phyloP scores from a whole-genome alignment of 1,140 invertebrate species.

The Drusus annulatus region DNA sequence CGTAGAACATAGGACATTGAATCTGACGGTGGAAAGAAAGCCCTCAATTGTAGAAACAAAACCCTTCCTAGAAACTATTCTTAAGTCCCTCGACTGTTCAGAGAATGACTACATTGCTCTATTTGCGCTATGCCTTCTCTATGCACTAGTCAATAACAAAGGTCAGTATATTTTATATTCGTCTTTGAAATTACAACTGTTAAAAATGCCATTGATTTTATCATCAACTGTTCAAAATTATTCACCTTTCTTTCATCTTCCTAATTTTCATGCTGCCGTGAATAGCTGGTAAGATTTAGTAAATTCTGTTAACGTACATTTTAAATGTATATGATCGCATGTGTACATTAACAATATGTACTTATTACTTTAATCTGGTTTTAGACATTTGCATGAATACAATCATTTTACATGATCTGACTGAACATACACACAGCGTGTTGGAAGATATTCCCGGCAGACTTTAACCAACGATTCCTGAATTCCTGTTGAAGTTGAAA shows the following conservation, averaged over 20 bases:
- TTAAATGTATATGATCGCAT: no score
- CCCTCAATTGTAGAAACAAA: slow-evolving; percentile 73
- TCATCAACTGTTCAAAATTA: not conserved
- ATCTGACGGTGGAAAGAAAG: slow-evolving; percentile 60
- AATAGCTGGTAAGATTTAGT: slow-evolving; percentile 33
- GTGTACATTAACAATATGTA: no score
- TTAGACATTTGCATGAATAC: no score
- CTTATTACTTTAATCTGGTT: no score
- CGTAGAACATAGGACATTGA: slow-evolving; percentile 45
- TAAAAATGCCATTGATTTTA: not conserved
- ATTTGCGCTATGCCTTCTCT: slow-evolving; percentile 93
- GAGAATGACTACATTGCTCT: slow-evolving; percentile 96
- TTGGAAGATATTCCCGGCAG: no score
- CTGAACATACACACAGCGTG: no score
- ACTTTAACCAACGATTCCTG: no score
- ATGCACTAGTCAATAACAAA: slow-evolving; percentile 94
- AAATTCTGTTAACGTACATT: not conserved
- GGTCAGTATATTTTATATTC: slow-evolving; percentile 72
- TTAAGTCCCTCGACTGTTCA: slow-evolving; percentile 86
- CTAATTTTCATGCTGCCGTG: slow-evolving; percentile 25
- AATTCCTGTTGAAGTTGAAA: no score
- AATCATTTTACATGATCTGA: no score
- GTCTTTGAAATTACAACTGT: no score
- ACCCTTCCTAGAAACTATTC: slow-evolving; percentile 91
- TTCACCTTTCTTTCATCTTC: slow-evolving; percentile 2